Evolutionary conservation across 1,140 invertebrate genomes (phyloP).

Genomic region (Drosophila nasuta): DNA sequence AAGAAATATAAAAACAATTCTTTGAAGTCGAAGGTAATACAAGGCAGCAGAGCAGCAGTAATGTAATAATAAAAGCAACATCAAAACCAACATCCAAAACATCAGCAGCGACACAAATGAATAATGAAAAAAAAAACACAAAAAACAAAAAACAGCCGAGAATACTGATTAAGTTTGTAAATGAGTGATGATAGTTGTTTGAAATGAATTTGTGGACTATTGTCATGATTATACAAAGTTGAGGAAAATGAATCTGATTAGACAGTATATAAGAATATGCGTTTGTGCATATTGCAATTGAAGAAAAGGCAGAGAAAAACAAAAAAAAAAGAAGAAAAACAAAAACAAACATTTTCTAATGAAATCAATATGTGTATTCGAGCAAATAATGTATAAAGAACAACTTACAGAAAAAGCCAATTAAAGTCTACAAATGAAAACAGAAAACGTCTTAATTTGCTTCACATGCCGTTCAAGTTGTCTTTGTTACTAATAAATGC

Average conservation of each 20-base stretch:
- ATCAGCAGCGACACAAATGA: constrained; percentile 44
- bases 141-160: constrained; percentile 28
- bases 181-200: constrained; percentile 43
- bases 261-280: constrained; percentile 21
- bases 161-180: constrained; percentile 19
- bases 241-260: constrained; percentile 32
- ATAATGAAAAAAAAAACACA: background rate
- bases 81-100: constrained; percentile 47
- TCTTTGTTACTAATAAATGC: constrained; percentile 41
- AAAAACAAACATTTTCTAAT: constrained; percentile 19
- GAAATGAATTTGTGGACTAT: constrained; percentile 13
- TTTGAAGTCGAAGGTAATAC: constrained; percentile 48
- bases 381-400: constrained; percentile 28
- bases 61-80: constrained; percentile 56
- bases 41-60: constrained; percentile 50
- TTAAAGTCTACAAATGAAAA: constrained; percentile 30
- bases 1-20: constrained; percentile 53
- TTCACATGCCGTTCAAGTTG: constrained; percentile 50
- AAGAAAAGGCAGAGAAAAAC: background rate
- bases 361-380: constrained; percentile 24
- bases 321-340: constrained; percentile 2
- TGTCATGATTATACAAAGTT: constrained; percentile 26
- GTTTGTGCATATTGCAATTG: constrained; percentile 17
- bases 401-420: constrained; percentile 29
- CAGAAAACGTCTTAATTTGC: constrained; percentile 42